phyloP scores from a whole-genome alignment of 2,797 vertebrate genomes.

The Acrossocheilus fasciatus region DNA sequence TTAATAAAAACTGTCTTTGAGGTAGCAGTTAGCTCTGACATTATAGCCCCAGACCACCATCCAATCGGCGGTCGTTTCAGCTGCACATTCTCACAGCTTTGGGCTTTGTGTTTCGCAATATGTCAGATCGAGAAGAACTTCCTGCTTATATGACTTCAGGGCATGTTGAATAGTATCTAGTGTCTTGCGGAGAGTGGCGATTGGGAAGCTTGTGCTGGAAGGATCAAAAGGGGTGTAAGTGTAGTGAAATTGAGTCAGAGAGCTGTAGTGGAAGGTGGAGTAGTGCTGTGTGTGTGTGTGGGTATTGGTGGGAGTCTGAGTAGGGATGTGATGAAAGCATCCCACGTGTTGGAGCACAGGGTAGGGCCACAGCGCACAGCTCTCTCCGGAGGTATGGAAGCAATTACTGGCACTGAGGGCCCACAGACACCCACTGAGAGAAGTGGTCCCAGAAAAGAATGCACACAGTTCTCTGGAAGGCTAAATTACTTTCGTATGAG shows the following conservation, averaged over 20 bases:
- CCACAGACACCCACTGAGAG: slow-evolving; percentile 87
- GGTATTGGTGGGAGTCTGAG: slow-evolving; percentile 46
- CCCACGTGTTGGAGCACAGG: slow-evolving; percentile 52
- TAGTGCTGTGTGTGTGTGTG: slow-evolving; percentile 28
- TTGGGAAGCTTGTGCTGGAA: slow-evolving; percentile 49
- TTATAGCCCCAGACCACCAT: slow-evolving; percentile 45
- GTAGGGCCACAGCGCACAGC: slow-evolving; percentile 50
- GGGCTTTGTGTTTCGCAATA: slow-evolving; percentile 41
- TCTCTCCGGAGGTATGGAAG: slow-evolving; percentile 86
- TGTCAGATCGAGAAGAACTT: slow-evolving; percentile 46
- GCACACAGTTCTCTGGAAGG: slow-evolving; percentile 79
- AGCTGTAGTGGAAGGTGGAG: slow-evolving; percentile 41
- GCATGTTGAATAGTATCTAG: slow-evolving; percentile 51
- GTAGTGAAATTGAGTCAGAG: slow-evolving; percentile 48
- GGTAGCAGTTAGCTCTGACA: slow-evolving; percentile 42
- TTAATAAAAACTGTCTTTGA: slow-evolving; percentile 50
- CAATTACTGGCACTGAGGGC: slow-evolving; percentile 90
- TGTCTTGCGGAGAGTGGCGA: slow-evolving; percentile 49
- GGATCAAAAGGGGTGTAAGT: slow-evolving; percentile 50
- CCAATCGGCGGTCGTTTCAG: slow-evolving; percentile 14
- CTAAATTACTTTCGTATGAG: slow-evolving; percentile 92
- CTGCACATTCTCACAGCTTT: slow-evolving; percentile 35
- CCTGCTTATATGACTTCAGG: slow-evolving; percentile 54
- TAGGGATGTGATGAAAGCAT: slow-evolving; percentile 51
- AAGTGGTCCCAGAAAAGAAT: slow-evolving; percentile 84